These are phyloP conservation scores for Cylindroiulus punctatus DNA, from an alignment of 2,888 invertebrate species.

Conservation along the genomic window DNA sequence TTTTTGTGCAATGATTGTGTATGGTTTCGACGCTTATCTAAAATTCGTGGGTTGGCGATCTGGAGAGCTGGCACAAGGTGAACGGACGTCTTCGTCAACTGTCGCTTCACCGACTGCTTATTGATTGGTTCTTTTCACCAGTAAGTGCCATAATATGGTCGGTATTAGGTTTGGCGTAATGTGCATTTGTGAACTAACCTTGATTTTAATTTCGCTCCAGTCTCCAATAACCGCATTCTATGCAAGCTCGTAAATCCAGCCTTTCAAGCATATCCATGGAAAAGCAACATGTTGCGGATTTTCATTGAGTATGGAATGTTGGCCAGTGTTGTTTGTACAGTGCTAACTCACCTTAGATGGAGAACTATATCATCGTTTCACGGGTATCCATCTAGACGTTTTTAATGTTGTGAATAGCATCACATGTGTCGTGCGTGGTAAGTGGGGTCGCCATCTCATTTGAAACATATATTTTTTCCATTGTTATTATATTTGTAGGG, in stretches of 20 bases:
- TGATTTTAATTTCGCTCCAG: neutral
- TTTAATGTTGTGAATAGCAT: conserved; percentile 34
- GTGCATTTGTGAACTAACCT: no score
- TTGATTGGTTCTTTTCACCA: conserved; percentile 44
- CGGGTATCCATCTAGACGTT: neutral
- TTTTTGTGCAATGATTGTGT: conserved; percentile 80
- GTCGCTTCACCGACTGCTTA: conserved; percentile 57
- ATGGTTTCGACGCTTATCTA: conserved; percentile 81
- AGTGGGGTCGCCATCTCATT: neutral
- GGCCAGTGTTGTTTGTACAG: conserved; percentile 34
- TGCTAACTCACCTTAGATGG: neutral
- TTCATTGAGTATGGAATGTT: conserved; percentile 26
- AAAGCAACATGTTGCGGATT: neutral
- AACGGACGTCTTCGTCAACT: conserved; percentile 53
- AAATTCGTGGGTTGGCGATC: conserved; percentile 75
- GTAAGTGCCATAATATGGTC: conserved; percentile 7
- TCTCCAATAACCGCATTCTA: conserved; percentile 15
- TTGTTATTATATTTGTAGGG: neutral
- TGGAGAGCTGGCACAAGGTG: conserved; percentile 68
- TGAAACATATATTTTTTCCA: neutral
- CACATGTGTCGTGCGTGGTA: neutral
- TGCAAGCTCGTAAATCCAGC: conserved; percentile 28
- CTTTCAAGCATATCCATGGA: neutral
- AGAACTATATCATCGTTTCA: neutral
- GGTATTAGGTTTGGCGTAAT: no score